phyloP scores from a whole-genome alignment of 2,113 vertebrate species.

The Gallinago paraguaiae region DNA sequence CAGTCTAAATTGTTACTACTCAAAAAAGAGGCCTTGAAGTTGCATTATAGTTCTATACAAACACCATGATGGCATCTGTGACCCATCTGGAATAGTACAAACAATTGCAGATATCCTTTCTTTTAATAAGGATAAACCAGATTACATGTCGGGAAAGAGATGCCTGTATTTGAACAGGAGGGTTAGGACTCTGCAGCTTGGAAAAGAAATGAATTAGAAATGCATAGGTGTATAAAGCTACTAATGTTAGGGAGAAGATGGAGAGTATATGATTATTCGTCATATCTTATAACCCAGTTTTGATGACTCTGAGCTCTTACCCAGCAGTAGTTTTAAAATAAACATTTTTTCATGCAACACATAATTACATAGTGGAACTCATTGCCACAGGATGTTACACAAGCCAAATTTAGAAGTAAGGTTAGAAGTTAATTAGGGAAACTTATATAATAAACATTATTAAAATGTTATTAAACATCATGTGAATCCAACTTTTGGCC shows the following conservation, averaged over 20 bases:
- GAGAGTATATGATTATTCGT: neutral
- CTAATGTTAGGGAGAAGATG: neutral
- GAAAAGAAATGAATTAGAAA: neutral
- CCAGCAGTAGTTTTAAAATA: constrained; percentile 36
- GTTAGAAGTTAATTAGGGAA: constrained; percentile 28
- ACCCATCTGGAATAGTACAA: neutral
- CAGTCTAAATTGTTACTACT: neutral
- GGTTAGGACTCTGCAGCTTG: neutral
- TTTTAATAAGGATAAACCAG: neutral
- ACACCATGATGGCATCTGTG: neutral
- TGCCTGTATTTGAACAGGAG: neutral
- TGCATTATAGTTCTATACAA: neutral
- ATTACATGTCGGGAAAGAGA: neutral
- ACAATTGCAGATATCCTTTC: neutral
- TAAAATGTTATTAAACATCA: neutral
- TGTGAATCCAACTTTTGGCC: neutral
- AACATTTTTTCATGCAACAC: neutral
- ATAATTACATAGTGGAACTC: constrained; percentile 14
- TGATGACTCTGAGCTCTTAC: constrained; percentile 22
- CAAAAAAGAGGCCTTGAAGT: neutral
- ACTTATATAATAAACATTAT: constrained; percentile 17
- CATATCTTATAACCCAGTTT: neutral
- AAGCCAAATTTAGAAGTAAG: constrained; percentile 29
- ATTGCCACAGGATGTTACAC: constrained; percentile 13
- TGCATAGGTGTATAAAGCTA: neutral